A percentile compares a stretch with the other conserved stretches of the same genome.
Evolutionary conservation across 2,888 invertebrate genomes (phyloP).

Genomic region (Cephalotes varians): DNA sequence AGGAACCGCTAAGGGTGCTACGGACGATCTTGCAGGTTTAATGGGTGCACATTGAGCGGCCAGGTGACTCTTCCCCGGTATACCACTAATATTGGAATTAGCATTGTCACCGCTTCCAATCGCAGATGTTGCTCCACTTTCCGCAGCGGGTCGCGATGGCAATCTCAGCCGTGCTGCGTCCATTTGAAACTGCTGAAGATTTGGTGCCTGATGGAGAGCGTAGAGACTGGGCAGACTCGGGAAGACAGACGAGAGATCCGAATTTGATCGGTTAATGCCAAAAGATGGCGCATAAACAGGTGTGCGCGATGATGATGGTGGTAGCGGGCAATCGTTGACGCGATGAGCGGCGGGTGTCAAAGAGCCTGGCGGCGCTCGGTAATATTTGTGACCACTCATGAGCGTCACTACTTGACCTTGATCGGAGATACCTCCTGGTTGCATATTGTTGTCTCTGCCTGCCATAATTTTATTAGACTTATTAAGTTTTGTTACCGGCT

Average conservation of each 20-base stretch:
- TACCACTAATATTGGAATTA: conserved; percentile 31
- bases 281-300: conserved; percentile 79
- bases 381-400: conserved; percentile 78
- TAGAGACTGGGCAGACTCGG: conserved; percentile 78
- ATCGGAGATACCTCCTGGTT: conserved; percentile 57
- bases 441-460: conserved; percentile 59
- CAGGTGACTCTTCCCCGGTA: conserved; percentile 76
- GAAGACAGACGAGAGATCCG: conserved; percentile 75
- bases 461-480: conserved; percentile 53
- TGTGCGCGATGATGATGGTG: conserved; percentile 71
- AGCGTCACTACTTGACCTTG: conserved; percentile 80
- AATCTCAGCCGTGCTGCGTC: conserved; percentile 68
- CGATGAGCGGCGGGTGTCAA: conserved; percentile 81
- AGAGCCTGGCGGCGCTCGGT: conserved; percentile 81
- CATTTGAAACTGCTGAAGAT: conserved; percentile 78
- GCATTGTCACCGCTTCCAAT: conserved; percentile 7
- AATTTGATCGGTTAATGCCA: conserved; percentile 51
- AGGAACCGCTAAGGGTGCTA: conserved; percentile 78
- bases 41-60: conserved; percentile 81
- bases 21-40: conserved; percentile 78
- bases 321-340: conserved; percentile 73
- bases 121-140: conserved; percentile 19
- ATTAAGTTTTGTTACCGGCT: conserved; percentile 68
- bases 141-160: conserved; percentile 44
- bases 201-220: conserved; percentile 75